A percentile compares a stretch with the other conserved stretches of the same genome.
phyloP scores from a whole-genome alignment of 2,113 vertebrate genomes.

The Rhinichthys klamathensis region DNA sequence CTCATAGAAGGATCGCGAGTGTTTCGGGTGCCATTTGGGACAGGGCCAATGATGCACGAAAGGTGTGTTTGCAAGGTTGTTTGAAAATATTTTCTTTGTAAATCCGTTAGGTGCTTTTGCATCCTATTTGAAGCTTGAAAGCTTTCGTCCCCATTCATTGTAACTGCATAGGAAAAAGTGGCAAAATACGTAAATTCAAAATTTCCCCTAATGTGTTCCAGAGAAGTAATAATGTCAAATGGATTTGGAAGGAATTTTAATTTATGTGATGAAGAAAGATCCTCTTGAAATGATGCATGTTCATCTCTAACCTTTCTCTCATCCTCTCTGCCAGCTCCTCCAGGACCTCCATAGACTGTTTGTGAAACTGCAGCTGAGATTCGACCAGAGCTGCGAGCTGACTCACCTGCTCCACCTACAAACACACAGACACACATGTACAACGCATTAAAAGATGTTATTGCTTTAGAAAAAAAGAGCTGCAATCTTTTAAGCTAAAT shows the following conservation, averaged over 20 bases:
- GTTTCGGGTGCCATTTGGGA: no score
- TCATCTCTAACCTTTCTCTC: slow-evolving; percentile 78
- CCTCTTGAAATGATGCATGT: background rate
- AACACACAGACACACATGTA: background rate
- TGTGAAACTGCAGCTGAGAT: slow-evolving; percentile 93
- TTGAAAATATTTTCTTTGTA: no score
- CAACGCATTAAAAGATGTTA: slow-evolving; percentile 11
- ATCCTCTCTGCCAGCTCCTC: slow-evolving; percentile 86
- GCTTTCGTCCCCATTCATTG: background rate
- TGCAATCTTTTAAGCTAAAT: background rate
- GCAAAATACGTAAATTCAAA: background rate
- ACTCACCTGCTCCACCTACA: slow-evolving; percentile 94
- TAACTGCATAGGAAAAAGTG: background rate
- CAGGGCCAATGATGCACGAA: no score
- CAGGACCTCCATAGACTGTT: slow-evolving; percentile 85
- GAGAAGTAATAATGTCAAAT: background rate
- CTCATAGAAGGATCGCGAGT: no score
- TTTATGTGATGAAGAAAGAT: background rate
- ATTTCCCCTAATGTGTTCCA: background rate
- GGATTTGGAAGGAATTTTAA: background rate
- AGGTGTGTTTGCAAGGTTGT: no score
- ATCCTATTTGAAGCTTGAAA: background rate
- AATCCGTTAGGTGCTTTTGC: background rate
- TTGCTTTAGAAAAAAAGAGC: background rate
- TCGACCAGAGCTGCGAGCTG: slow-evolving; percentile 92